Percentiles rank a stretch among this genome's conserved stretches.
phyloP scores from a whole-genome alignment of 2,113 vertebrate species.

The Salvelinus alpinus region DNA sequence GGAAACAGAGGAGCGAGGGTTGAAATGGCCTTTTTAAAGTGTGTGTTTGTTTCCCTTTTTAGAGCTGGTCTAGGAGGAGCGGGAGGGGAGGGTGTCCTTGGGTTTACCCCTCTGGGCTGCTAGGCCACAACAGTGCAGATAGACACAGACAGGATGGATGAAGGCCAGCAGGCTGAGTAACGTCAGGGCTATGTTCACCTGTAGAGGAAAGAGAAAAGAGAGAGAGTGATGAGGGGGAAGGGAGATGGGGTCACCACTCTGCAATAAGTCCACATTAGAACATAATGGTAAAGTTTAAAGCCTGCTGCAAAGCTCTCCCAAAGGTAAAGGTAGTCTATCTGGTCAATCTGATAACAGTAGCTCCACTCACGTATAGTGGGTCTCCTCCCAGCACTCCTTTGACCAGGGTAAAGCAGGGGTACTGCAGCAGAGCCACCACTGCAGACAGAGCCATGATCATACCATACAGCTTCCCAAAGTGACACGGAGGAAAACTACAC shows the following conservation, averaged over 20 bases:
- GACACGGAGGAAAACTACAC: conserved; percentile 81
- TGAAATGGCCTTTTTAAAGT: neutral
- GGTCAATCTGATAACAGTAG: neutral
- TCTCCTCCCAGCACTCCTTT: conserved; percentile 70
- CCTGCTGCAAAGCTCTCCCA: too few relatives aligned
- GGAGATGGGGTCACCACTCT: neutral
- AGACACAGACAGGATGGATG: conserved; percentile 79
- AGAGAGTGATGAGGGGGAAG: neutral
- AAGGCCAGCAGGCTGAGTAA: conserved; percentile 78
- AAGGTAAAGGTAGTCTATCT: neutral
- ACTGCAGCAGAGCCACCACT: conserved; percentile 82
- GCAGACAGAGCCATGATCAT: conserved; percentile 84
- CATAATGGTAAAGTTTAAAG: too few relatives aligned
- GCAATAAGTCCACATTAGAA: too few relatives aligned
- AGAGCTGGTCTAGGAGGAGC: conserved; percentile 19
- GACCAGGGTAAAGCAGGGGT: conserved; percentile 82
- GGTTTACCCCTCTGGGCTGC: conserved; percentile 29
- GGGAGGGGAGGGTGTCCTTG: neutral
- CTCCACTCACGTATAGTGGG: conserved; percentile 80
- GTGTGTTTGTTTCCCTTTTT: neutral
- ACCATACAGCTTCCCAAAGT: conserved; percentile 91
- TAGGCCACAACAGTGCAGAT: conserved; percentile 66
- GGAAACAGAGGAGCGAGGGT: neutral
- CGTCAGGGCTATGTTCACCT: conserved; percentile 82
- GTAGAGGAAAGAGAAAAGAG: neutral